Base-by-base conservation (phyloP, 2,888 invertebrate genomes). In the Parnassius mnemosyne region DNA sequence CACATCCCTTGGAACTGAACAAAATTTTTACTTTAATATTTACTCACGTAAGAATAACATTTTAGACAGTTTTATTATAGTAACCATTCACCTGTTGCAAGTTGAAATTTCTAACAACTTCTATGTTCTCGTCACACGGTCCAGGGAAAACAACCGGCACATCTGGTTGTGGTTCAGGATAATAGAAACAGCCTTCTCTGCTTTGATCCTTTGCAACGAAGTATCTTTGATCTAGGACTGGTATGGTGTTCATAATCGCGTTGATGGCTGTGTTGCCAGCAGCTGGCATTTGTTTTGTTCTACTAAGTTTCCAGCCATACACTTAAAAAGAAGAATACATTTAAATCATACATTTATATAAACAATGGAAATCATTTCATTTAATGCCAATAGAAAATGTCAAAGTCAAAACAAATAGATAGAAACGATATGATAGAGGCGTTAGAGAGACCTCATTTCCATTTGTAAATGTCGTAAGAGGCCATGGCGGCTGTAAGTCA, bases 301-400 rank as follows among this genome's bases (percentile, higher is more conserved):
- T 79, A 54, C 89, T 85, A 0, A 90, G 75, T 56, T 88, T 87
- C 89, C 89, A 89, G 56, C 79, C 75, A 51, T 70, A 77, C 0
- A 87, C 88, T 88, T 71, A 16, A 34, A 71, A 72, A 46, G 12
- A 16, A 44, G 2, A 44, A 54, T 43, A n/a, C 43, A 10, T 3
- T 47, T 51, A 51, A 41, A 46, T n/a, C n/a, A 49, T 9, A 25
- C 42, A 25, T 49, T 41, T 9, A 13, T 49, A 11, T 49, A 47
- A 41, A 10, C 20, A 41, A 25, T 13, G 3, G 13, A 5, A 25
- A 9, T 46, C 1, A 10, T 20, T 20, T 20, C 20, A 20, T 20
- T 20, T 20, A 20, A 20, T 2, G 20, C 2, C 20, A 20, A 20
- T 20, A 20, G 20, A 20, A 20, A 20, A 20, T 2, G 3, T 20